Evolutionary conservation across 23 tunicate genomes (phyloP), one percentile per base, ranked within the genome.

Genomic region (Styela clava): DNA sequence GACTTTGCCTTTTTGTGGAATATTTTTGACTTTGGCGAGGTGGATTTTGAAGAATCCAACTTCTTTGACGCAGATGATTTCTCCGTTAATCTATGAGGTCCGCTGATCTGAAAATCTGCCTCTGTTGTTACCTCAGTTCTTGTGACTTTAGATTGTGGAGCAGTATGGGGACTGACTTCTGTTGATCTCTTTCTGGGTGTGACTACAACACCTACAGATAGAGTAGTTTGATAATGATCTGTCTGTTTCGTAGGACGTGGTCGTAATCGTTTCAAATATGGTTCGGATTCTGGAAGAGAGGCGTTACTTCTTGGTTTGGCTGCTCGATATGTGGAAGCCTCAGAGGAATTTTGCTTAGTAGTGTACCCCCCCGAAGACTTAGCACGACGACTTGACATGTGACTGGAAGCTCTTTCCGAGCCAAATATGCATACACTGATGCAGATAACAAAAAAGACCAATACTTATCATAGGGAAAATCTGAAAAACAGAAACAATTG

Each of bases 181-280:
- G 56, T 44, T 5, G 56, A 12, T 5, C 56, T 7, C 12, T 44
- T 44, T 44, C 56, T 44, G 9, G 7, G 56, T 7, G 56, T 12
- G 12, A 44, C 12, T 7, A 7, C 56, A 5, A 44, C 12, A 12
- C 12, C 12, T 44, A 5, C 9, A 44, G 12, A 5, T 5, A 12
- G 56, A 18, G 77, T 16, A 35, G 61, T 86, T 83, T 82, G 69
- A 70, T 61, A 91, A 64, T 85, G 78, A 35, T 86, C 90, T 22
- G 97, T 91, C 63, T 91, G 97, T n/a, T 86, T 78, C 0, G 97
- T 91, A 21, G 97, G 97, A 34, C 97, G 62, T 2, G 97, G 97
- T 72, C 97, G 61, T 35, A 91, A 79, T 52, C 87, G 69, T 29
- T 69, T 61, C 22, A 37, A 78, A 74, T 91, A 91, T 68, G 35